Conservation (phyloP, 1,140 invertebrate species). For the Trichonephila clavipes region DNA sequence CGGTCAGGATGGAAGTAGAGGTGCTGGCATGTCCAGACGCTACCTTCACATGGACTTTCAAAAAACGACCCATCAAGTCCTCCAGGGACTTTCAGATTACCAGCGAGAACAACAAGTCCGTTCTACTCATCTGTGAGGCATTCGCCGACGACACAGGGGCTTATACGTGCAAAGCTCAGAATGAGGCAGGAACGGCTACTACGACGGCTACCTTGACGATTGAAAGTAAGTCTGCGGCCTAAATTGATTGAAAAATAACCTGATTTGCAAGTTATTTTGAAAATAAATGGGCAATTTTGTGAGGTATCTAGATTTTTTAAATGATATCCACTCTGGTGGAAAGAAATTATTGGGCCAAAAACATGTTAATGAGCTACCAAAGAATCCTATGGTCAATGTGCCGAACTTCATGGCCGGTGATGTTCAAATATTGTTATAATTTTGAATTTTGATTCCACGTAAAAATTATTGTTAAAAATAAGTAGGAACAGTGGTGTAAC, state of each 20-base stretch:
- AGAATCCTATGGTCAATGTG: too few species aligned
- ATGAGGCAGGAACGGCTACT: conserved; percentile 91
- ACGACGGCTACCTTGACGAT: conserved; percentile 89
- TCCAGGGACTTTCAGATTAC: conserved; percentile 87
- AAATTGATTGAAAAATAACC: background rate
- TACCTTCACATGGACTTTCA: conserved; percentile 93
- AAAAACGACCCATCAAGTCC: conserved; percentile 84
- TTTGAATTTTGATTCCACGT: too few species aligned
- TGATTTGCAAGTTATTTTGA: too few species aligned
- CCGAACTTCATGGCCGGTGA: too few species aligned
- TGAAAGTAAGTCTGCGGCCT: conserved; percentile 83
- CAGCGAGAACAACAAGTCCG: conserved; percentile 89
- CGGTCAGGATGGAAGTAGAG: conserved; percentile 88
- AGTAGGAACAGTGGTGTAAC: too few species aligned
- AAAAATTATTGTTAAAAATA: too few species aligned
- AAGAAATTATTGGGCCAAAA: too few species aligned
- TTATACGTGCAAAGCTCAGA: conserved; percentile 93
- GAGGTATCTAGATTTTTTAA: too few species aligned
- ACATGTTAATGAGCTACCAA: too few species aligned
- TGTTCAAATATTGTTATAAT: too few species aligned
- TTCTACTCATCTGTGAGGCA: conserved; percentile 89
- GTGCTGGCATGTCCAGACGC: conserved; percentile 89
- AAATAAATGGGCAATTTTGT: too few species aligned
- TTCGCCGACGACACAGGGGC: conserved; percentile 87
- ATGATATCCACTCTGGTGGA: too few species aligned